Base-by-base conservation (phyloP, 2,113 vertebrate genomes). In the Cisticola juncidis region DNA sequence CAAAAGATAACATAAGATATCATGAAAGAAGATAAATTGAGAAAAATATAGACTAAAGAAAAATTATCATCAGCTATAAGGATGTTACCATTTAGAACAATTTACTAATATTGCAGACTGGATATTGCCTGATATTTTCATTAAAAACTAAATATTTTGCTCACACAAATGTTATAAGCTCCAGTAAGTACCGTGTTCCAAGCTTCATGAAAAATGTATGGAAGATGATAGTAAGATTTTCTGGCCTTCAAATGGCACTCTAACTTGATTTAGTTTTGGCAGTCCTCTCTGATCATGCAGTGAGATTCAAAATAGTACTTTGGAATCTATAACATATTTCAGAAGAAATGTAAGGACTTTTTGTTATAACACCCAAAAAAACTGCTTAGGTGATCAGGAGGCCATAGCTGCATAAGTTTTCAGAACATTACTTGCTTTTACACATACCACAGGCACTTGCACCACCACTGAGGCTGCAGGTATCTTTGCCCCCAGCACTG, bases 401-500 rank as follows among this genome's bases (percentile, higher is more conserved):
- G 14, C 12, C 24, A 9, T 35, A 86, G 29, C 6, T n/a, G 9
- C n/a, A 7, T 35, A 80, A 5, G 3, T 64, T 69, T 77, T 69
- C 50, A 35, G 9, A 44, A 61, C 19, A 26, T 21, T 56, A n/a
- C 29, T 57, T 69, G 33, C 2, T 72, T 56, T 42, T 82, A 38
- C 2, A 1, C 21, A 13, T 25, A 29, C 4, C 40, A 47, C 9
- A 22, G 38, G 16, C 16, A 45, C 11, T 51, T 44, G 58, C 2
- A 58, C 2, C 1, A 1, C 14, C 25, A n/a, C 14, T 69, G 40
- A 71, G 25, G 12, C 16, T 9, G 23, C 8, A 69, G 3, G 3
- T 26, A 15, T 18, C 66, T 66, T 24, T 64, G 15, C 1, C 4
- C 22, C 3, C 31, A 51, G 0, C 0, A 1, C 7, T 21, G 12